A percentile compares a stretch with the other conserved stretches of the same genome.
Evolutionary conservation across 1,140 invertebrate species (phyloP).

Genomic region (Nasonia giraulti): DNA sequence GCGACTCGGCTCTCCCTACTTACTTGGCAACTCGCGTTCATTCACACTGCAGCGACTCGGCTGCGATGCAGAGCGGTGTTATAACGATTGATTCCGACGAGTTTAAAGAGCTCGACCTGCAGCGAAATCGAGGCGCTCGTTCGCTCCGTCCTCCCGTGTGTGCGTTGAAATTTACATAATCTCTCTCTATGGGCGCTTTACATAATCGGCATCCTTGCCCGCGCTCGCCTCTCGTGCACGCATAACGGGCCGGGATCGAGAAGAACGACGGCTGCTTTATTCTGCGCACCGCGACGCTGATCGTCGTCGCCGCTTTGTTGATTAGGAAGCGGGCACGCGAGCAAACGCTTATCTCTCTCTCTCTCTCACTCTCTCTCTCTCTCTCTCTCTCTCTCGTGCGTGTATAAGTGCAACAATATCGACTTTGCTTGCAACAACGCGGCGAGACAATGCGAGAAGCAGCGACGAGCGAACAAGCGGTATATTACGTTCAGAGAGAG

Average conservation of each 20-base stretch:
- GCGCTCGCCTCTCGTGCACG: too few species aligned
- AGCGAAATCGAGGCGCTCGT: not conserved
- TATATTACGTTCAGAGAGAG: too few species aligned
- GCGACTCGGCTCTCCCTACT: not conserved
- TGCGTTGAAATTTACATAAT: not conserved
- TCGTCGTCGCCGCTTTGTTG: not conserved
- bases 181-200: not conserved
- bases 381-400: too few species aligned
- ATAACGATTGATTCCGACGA: not conserved
- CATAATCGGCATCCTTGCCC: not conserved
- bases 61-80: not conserved
- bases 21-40: not conserved
- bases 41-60: not conserved
- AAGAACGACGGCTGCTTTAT: not conserved
- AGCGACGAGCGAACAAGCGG: too few species aligned
- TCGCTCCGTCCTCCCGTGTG: not conserved
- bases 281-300: not conserved
- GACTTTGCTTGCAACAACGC: too few species aligned
- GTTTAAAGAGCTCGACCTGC: not conserved
- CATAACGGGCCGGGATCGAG: not conserved
- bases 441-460: too few species aligned
- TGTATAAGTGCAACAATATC: not conserved
- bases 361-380: too few species aligned
- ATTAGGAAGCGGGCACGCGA: not conserved
- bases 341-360: not conserved